Percentiles rank a stretch among this genome's conserved stretches.
Conservation (phyloP, 2,888 invertebrate genomes). For the Rhopalosiphum nymphaeae region DNA sequence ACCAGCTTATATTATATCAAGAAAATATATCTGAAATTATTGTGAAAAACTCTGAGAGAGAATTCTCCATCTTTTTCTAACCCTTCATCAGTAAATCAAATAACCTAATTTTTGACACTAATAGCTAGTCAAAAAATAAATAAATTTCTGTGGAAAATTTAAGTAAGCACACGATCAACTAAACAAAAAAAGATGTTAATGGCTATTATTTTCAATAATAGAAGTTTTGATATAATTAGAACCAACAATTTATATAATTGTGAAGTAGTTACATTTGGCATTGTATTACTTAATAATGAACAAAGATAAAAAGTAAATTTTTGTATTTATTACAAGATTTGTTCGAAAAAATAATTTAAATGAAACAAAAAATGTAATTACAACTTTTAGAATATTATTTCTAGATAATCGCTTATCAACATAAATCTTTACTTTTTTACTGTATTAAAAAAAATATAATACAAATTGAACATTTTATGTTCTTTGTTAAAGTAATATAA, state of each 20-base stretch:
- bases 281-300: no score
- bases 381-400: background rate
- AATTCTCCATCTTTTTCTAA: background rate
- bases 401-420: background rate
- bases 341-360: no score
- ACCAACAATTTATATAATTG: no score
- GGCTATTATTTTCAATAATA: no score
- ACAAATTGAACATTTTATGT: background rate
- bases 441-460: no score
- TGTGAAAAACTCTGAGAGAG: background rate
- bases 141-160: background rate
- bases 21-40: background rate
- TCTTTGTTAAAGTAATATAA: background rate
- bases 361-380: background rate
- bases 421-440: background rate
- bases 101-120: no score
- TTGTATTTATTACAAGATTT: no score
- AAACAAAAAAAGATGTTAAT: background rate
- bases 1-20: background rate
- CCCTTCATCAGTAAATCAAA: background rate
- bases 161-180: background rate
- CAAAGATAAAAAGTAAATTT: no score
- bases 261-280: no score
- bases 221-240: no score
- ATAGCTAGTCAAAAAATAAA: background rate